Percentiles rank a stretch among this genome's conserved stretches.
Evolutionary conservation across 2,797 vertebrate species (phyloP).

Genomic region (Potorous gilbertii): DNA sequence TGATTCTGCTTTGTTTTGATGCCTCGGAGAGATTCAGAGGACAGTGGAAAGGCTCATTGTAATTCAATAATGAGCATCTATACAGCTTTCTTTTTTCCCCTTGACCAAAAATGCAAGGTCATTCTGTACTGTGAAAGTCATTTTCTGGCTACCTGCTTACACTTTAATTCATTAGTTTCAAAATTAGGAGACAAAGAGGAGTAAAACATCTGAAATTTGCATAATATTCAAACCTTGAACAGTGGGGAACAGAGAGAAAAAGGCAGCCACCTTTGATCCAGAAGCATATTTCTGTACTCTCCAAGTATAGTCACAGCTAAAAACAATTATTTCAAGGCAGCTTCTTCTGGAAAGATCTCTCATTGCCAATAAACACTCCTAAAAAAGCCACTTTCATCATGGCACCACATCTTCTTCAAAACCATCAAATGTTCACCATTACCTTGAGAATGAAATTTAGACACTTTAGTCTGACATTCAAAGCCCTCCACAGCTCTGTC

Average conservation of each 20-base stretch:
- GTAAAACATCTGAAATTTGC: constrained; percentile 68
- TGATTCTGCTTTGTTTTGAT: constrained; percentile 78
- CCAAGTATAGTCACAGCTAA: constrained; percentile 55
- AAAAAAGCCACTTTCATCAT: constrained; percentile 45
- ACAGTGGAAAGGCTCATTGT: constrained; percentile 73
- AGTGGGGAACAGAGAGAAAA: constrained; percentile 24
- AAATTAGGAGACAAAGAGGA: constrained; percentile 63
- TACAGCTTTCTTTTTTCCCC: constrained; percentile 70
- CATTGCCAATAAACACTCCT: constrained; percentile 33
- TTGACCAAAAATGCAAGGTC: constrained; percentile 79
- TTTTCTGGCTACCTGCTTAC: constrained; percentile 75
- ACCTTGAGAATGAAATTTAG: neutral
- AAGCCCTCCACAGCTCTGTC: neutral
- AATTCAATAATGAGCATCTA: constrained; percentile 80
- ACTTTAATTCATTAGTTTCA: constrained; percentile 81
- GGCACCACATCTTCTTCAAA: constrained; percentile 15
- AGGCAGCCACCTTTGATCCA: constrained; percentile 60
- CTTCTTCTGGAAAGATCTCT: constrained; percentile 45
- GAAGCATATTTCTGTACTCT: constrained; percentile 58
- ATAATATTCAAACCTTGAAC: constrained; percentile 21
- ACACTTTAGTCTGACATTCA: neutral
- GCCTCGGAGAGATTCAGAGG: constrained; percentile 73
- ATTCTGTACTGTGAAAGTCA: constrained; percentile 78
- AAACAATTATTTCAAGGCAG: constrained; percentile 46
- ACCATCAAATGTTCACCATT: neutral